Base-by-base conservation (phyloP, 2,888 invertebrate species). In the Eutolmus rufibarbis region DNA sequence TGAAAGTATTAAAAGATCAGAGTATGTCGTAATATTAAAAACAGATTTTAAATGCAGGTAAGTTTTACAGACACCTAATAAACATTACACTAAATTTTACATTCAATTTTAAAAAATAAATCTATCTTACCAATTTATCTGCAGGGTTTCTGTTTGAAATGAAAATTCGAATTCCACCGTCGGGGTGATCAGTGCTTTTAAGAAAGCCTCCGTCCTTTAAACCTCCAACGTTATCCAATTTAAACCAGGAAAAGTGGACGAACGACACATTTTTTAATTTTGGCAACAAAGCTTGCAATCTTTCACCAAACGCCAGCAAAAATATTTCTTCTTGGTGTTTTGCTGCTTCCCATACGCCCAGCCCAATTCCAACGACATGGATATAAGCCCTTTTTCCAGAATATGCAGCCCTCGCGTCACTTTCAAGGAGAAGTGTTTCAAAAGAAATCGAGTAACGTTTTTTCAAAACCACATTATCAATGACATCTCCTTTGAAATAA, bases 181-280 rank as follows among this genome's bases (percentile, higher is more conserved):
- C 81, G 0, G 92, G 91, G 90, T 92, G 92, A 1, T 89, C 87
- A 2, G 90, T 77, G 0, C 88, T 89, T 74, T 90, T 81, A 5
- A 91, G 88, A 3, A 90, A 90, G 78, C 92, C 92, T n/a, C 93
- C 94, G 89, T 94, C 91, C 87, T 92, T 92, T 1, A 93, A 91
- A 7, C 92, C 93, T 5, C 93, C 93, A 90, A 93, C 94, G 37
- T 92, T 92, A 4, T 90, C 91, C 51, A 93, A 90, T 0, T 91
- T 91, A 79, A 96, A 95, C 90, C 95, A 95, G 0, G 95, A 94
- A 90, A 96, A 95, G 92, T 95, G 95, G 9, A 96, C 93, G 88
- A 95, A 95, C 0, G 94, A 93, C 0, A 96, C 93, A 89, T 94
- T 93, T 1, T 92, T 91, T 12, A 96, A 90, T 14, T 93, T 91